Percentiles rank a stretch among this genome's conserved stretches.
Evolutionary conservation across 2,113 vertebrate genomes (phyloP).

Genomic region (Phainopepla nitens): DNA sequence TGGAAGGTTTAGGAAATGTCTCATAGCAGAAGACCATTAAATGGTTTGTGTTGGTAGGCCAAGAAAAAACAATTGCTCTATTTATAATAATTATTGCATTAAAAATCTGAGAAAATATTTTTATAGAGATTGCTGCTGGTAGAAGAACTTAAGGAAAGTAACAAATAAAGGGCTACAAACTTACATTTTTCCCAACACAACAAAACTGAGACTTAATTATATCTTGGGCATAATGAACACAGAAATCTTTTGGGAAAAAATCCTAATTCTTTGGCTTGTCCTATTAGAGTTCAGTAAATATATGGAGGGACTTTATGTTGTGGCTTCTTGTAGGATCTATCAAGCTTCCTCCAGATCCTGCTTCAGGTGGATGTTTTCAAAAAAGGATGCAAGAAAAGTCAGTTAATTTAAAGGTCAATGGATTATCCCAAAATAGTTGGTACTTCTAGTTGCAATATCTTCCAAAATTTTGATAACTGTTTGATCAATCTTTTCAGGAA

Average conservation of each 20-base stretch:
- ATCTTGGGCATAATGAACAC: neutral
- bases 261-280: neutral
- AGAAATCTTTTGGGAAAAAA: neutral
- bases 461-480: neutral
- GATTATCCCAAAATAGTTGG: accelerated
- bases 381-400: neutral
- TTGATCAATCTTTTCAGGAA: neutral
- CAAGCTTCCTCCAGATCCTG: neutral
- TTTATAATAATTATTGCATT: neutral
- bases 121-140: neutral
- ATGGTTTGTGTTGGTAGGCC: neutral
- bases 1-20: neutral
- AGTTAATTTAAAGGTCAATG: neutral
- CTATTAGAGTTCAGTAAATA: neutral
- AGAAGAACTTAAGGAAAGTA: neutral
- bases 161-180: neutral
- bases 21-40: neutral
- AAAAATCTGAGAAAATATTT: neutral
- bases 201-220: neutral
- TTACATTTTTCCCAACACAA: neutral
- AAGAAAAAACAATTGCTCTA: neutral
- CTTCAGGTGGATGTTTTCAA: neutral
- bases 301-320: neutral
- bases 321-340: neutral
- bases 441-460: neutral